Evolutionary conservation across 1,140 invertebrate genomes (phyloP).

Genomic region (Macrotrachela quadricornifera): DNA sequence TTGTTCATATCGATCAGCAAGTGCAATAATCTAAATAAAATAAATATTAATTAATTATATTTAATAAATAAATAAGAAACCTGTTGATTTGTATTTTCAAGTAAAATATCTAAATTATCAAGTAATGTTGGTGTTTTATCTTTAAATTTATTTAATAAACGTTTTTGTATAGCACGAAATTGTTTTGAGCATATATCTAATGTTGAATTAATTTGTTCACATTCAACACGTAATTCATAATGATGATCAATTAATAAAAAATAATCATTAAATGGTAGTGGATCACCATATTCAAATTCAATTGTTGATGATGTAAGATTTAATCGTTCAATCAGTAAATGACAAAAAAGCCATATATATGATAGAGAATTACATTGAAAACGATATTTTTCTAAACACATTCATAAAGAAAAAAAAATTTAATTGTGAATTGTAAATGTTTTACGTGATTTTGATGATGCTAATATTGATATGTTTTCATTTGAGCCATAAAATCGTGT

Average conservation of each 20-base stretch:
- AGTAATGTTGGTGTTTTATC: constrained; percentile 50
- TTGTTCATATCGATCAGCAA: constrained; percentile 24
- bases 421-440: no score
- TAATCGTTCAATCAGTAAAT: not conserved
- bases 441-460: no score
- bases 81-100: constrained; percentile 46
- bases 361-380: not conserved
- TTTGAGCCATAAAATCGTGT: no score
- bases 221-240: constrained; percentile 29
- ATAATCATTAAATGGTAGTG: constrained; percentile 32
- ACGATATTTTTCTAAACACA: not conserved
- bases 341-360: not conserved
- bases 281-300: not conserved
- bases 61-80: constrained; percentile 24
- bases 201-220: constrained; percentile 33
- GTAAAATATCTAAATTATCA: constrained; percentile 44
- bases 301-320: no score
- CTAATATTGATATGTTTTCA: no score
- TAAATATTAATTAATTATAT: not conserved
- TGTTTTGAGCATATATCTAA: constrained; percentile 42
- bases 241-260: constrained; percentile 37
- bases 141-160: constrained; percentile 48
- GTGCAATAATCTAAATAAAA: constrained; percentile 19
- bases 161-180: constrained; percentile 47
- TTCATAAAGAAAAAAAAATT: not conserved